Conservation (phyloP, 1,140 invertebrate species). For the Plutomurus gul region DNA sequence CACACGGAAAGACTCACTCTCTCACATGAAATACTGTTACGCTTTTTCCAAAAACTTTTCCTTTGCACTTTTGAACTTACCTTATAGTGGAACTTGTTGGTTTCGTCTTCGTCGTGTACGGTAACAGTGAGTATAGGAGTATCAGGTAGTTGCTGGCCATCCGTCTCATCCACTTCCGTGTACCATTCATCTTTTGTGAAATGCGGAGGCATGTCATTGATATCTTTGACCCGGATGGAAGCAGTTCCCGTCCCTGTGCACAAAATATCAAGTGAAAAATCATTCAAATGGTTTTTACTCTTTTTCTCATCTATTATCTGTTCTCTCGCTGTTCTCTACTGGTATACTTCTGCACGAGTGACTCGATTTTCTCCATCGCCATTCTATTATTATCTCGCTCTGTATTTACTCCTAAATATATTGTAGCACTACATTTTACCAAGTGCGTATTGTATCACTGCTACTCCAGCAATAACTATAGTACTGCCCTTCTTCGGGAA, state of each 20-base stretch:
- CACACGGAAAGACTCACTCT: too few relatives aligned
- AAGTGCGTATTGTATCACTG: too few relatives aligned
- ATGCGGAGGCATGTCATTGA: conserved; percentile 88
- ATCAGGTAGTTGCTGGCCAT: conserved; percentile 89
- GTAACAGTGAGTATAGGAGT: conserved; percentile 92
- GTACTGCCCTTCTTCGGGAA: too few relatives aligned
- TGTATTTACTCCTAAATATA: background rate
- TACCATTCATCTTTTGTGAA: conserved; percentile 96
- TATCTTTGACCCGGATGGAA: conserved; percentile 81
- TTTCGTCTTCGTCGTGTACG: conserved; percentile 94
- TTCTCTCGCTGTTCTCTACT: background rate
- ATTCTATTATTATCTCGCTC: background rate
- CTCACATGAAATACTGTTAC: too few relatives aligned
- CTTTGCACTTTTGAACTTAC: too few relatives aligned
- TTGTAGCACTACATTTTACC: too few relatives aligned
- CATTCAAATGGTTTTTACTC: background rate
- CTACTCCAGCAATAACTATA: too few relatives aligned
- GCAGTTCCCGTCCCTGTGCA: conserved; percentile 78
- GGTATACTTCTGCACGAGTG: background rate
- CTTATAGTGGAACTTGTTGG: conserved; percentile 95
- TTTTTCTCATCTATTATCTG: background rate
- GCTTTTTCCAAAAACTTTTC: too few relatives aligned
- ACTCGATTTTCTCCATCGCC: background rate
- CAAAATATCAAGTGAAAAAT: conserved; percentile 16
- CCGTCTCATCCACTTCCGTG: conserved; percentile 95